Percentiles rank a stretch among this genome's conserved stretches.
Evolutionary conservation across 2,888 invertebrate species (phyloP).

Genomic region (Pimpla rufipes): DNA sequence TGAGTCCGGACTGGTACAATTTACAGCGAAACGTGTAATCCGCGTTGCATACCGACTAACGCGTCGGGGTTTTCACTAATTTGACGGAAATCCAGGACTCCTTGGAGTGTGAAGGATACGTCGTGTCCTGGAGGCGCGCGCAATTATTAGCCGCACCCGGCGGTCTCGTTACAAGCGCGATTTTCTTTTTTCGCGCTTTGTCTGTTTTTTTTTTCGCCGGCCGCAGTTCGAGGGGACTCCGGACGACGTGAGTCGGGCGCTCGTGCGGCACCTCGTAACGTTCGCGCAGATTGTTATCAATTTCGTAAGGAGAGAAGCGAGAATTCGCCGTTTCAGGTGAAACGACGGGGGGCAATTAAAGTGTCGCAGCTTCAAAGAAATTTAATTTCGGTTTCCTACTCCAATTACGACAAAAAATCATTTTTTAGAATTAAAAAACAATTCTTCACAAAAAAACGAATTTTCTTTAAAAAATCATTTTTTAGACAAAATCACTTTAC

Average conservation of each 20-base stretch:
- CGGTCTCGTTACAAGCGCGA: slow-evolving; percentile 7
- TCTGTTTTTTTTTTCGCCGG: neutral
- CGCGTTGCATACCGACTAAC: slow-evolving; percentile 38
- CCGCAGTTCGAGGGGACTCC: neutral
- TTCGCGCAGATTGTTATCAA: neutral
- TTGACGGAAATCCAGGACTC: slow-evolving; percentile 48
- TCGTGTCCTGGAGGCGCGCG: neutral
- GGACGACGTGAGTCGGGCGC: neutral
- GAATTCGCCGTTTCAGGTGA: neutral
- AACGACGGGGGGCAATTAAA: neutral
- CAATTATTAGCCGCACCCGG: neutral
- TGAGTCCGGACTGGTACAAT: slow-evolving; percentile 3
- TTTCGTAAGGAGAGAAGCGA: neutral
- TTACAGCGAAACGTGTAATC: slow-evolving; percentile 10
- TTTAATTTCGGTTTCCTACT: too few species aligned
- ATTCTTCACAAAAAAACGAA: too few species aligned
- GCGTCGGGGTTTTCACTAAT: slow-evolving; percentile 50
- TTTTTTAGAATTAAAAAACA: too few species aligned
- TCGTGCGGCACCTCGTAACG: slow-evolving; percentile 15
- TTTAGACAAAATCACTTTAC: too few species aligned
- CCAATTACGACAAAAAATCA: neutral
- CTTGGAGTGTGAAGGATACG: slow-evolving; percentile 44
- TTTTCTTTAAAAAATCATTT: too few species aligned
- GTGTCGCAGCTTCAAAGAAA: neutral
- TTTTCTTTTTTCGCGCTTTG: slow-evolving; percentile 5